phyloP scores from a whole-genome alignment of 2,113 vertebrate species.

The Notechis scutatus region DNA sequence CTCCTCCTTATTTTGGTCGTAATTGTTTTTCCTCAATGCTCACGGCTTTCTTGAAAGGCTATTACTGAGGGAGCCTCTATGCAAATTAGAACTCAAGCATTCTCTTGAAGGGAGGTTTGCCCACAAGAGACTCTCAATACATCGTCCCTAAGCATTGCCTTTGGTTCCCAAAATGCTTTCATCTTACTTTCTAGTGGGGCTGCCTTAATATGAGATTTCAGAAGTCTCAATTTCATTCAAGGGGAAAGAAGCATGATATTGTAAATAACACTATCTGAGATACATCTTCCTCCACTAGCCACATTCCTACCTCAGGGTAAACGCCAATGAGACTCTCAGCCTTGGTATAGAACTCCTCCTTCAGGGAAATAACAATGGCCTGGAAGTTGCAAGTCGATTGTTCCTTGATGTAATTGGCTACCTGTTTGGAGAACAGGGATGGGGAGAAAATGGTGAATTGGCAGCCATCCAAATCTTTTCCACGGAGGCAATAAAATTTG shows the following conservation, averaged over 20 bases:
- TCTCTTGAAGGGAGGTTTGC: not conserved
- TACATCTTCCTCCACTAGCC: not conserved
- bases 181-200: not conserved
- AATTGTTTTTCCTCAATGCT: not conserved
- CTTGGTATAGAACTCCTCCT: constrained; percentile 90
- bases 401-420: constrained; percentile 87
- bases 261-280: not conserved
- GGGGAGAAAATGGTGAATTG: not conserved
- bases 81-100: not conserved
- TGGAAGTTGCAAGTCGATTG: constrained; percentile 81
- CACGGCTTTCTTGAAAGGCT: not conserved
- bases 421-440: constrained; percentile 67
- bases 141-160: not conserved
- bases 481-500: too few species aligned
- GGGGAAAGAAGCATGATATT: too few species aligned
- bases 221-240: not conserved
- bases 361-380: constrained; percentile 92
- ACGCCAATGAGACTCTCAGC: constrained; percentile 89
- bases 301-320: constrained; percentile 81
- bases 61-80: not conserved
- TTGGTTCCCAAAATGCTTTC: not conserved
- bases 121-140: not conserved
- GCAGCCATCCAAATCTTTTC: too few species aligned
- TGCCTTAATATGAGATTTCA: not conserved
- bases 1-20: not conserved